Base-by-base conservation (phyloP, 2,113 vertebrate species). In the Pterocles orientalis region DNA sequence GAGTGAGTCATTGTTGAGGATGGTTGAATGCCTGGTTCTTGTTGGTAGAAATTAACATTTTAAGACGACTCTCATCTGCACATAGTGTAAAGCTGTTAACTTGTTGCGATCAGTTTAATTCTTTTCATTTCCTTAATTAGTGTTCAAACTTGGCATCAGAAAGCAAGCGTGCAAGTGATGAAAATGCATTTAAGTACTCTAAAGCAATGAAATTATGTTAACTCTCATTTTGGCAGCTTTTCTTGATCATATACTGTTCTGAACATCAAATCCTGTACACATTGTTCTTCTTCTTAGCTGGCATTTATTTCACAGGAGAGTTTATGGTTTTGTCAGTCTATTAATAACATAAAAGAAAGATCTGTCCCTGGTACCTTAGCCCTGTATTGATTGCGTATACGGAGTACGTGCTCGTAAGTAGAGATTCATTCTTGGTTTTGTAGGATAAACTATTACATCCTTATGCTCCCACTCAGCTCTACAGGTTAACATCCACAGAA, bases 71-170 rank as follows among this genome's bases (percentile, higher is more conserved):
- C 18, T 93, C 28, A 45, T 91, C 70, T 88, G 76, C 85, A 66
- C 54, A 11, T 92, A 75, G n/a, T 77, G 33, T 80, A 66, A 83
- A 93, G 60, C 75, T 95, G 62, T 92, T 79, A 91, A 95, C 66
- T 76, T 79, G 62, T 93, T 95, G 90, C 62, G 80, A n/a, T 96
- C 48, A 48, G 43, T 91, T 92, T 87, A 92, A 68, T 95, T 85
- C n/a, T 94, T 96, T 68, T 70, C 33, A 73, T 96, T 92, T 85
- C 82, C 79, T 88, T 94, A 95, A 94, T 94, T 92, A 79, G 75
- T 48, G 31, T 85, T 93, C 50, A 56, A 56, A 71, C 39, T 47
- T 36, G 41, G 60, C 29, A 0, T 88, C 70, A 57, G 89, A 94
- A 91, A 77, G 58, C 51, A 78, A 94, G 86, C 50, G 56, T 45